Conservation (phyloP, 2,113 vertebrate species). For the Labrus mixtus region DNA sequence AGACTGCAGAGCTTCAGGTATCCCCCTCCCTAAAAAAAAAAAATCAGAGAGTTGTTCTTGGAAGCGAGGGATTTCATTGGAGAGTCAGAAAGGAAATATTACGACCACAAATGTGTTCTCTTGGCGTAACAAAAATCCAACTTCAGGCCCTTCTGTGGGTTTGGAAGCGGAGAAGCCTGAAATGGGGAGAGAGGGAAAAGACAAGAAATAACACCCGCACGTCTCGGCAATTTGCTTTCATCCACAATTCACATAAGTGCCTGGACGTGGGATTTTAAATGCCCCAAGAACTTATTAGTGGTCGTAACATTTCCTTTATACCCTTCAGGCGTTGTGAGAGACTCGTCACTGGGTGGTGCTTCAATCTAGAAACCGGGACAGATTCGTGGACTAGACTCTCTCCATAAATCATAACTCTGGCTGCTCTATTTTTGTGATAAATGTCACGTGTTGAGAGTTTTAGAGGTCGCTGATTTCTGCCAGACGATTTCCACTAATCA, state of each 20-base stretch:
- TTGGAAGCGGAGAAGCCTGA: slow-evolving; percentile 48
- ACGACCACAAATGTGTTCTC: slow-evolving; percentile 56
- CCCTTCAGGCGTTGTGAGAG: slow-evolving; percentile 36
- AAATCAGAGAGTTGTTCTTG: slow-evolving; percentile 47
- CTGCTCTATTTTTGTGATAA: slow-evolving; percentile 6
- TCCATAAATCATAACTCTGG: slow-evolving; percentile 2
- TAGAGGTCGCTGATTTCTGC: not conserved
- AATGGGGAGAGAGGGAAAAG: slow-evolving; percentile 30
- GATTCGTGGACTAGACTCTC: not conserved
- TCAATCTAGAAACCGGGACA: slow-evolving; percentile 12
- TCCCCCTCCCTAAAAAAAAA: not conserved
- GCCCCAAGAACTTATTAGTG: slow-evolving; percentile 57
- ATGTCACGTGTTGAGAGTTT: not conserved
- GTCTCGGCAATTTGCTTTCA: slow-evolving; percentile 24
- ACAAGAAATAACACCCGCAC: slow-evolving; percentile 35
- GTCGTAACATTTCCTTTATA: slow-evolving; percentile 49
- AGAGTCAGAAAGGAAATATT: slow-evolving; percentile 64
- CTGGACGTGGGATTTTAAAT: slow-evolving; percentile 21
- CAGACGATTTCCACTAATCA: slow-evolving; percentile 1
- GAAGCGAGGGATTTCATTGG: slow-evolving; percentile 33
- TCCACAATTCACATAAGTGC: slow-evolving; percentile 32
- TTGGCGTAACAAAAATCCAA: slow-evolving; percentile 23
- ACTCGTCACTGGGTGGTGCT: slow-evolving; percentile 21
- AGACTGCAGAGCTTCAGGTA: slow-evolving; percentile 22
- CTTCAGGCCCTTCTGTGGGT: slow-evolving; percentile 45